Evolutionary conservation across 2,888 invertebrate species (phyloP).

Genomic region (Barypeithes pellucidus): DNA sequence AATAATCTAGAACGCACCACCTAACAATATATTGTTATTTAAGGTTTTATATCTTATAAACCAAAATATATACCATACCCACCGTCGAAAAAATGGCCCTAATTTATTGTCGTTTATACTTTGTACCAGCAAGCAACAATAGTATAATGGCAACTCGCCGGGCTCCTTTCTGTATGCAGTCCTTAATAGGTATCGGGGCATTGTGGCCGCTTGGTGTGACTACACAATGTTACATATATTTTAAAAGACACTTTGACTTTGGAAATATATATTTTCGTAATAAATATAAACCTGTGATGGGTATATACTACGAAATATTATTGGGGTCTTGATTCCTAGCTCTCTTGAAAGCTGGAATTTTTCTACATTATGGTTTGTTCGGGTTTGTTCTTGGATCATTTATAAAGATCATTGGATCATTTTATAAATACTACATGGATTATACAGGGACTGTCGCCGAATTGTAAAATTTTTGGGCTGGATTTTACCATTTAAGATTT

Average conservation of each 20-base stretch:
- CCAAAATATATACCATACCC: constrained; percentile 56
- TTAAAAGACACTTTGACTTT: constrained; percentile 37
- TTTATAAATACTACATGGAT: no score
- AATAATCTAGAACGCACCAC: constrained; percentile 10
- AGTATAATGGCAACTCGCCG: constrained; percentile 58
- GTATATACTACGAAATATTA: no score
- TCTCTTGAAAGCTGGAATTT: background rate
- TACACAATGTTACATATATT: constrained; percentile 53
- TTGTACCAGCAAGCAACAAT: constrained; percentile 63
- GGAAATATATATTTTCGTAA: background rate
- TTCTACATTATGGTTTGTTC: no score
- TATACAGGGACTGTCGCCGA: no score
- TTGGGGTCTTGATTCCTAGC: no score
- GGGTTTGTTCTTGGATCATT: no score
- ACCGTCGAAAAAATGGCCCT: constrained; percentile 61
- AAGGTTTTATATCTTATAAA: constrained; percentile 61
- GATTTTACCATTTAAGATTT: no score
- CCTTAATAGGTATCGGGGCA: constrained; percentile 53
- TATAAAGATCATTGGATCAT: no score
- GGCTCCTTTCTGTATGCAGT: constrained; percentile 48
- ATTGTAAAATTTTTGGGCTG: no score
- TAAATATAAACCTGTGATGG: constrained; percentile 3
- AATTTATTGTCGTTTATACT: constrained; percentile 64
- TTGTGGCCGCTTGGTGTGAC: constrained; percentile 51
- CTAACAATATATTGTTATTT: constrained; percentile 17